Evolutionary conservation across 2,888 invertebrate species (phyloP).

Genomic region (Blastobasis lacticolella): DNA sequence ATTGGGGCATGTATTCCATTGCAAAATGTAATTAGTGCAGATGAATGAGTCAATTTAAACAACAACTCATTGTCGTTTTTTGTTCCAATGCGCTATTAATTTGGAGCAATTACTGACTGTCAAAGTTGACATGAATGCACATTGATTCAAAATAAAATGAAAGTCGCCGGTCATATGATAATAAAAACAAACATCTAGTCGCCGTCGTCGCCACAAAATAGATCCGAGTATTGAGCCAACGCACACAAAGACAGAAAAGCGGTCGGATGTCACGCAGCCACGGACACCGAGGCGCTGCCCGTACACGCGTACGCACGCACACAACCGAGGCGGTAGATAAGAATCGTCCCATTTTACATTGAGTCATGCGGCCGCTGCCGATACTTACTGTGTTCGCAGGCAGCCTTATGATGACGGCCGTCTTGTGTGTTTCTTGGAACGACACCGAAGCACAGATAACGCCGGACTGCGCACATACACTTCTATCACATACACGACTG

Average conservation of each 20-base stretch:
- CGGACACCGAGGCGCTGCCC: constrained; percentile 11
- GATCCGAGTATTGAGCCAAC: constrained; percentile 70
- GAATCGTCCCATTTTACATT: constrained; percentile 72
- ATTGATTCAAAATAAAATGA: constrained; percentile 29
- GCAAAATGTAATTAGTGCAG: no score
- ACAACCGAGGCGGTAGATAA: constrained; percentile 57
- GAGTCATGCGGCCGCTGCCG: constrained; percentile 58
- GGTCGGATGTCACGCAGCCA: constrained; percentile 66
- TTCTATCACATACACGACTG: constrained; percentile 21
- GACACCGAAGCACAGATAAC: constrained; percentile 49
- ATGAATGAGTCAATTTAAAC: no score
- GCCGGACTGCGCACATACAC: constrained; percentile 55
- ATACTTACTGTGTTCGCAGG: constrained; percentile 71
- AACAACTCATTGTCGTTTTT: no score
- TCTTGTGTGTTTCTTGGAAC: constrained; percentile 60
- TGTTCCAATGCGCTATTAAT: no score
- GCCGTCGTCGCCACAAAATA: constrained; percentile 65
- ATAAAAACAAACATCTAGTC: constrained; percentile 72
- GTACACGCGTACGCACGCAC: constrained; percentile 32
- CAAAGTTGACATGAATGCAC: constrained; percentile 4
- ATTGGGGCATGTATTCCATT: no score
- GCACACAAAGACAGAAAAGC: constrained; percentile 37
- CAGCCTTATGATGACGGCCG: constrained; percentile 73
- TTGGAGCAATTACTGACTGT: not conserved
- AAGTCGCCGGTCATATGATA: constrained; percentile 65